phyloP scores from a whole-genome alignment of 2,888 invertebrate species.

The Pyrocoelia pectoralis region DNA sequence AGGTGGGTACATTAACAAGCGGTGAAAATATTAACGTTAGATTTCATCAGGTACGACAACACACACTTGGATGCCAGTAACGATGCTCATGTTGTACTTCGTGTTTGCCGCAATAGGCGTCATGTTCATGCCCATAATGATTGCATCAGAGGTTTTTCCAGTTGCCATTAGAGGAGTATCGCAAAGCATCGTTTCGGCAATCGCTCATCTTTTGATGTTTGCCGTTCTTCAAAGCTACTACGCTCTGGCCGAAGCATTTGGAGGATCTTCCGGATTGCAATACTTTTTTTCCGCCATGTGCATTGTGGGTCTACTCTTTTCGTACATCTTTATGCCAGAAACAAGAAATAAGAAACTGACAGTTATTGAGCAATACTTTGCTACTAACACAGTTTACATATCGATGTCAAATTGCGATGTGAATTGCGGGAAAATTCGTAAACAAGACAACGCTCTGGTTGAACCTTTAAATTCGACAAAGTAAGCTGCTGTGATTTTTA shows the following conservation, averaged over 20 bases:
- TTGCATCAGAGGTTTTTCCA: slow-evolving; percentile 70
- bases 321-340: slow-evolving; percentile 60
- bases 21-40: neutral
- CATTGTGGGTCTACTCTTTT: slow-evolving; percentile 54
- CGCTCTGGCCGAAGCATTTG: slow-evolving; percentile 50
- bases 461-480: neutral
- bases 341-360: slow-evolving; percentile 61
- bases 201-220: slow-evolving; percentile 67
- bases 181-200: slow-evolving; percentile 65
- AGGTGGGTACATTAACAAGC: slow-evolving; percentile 48
- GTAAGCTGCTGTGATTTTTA: slow-evolving; percentile 4
- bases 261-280: slow-evolving; percentile 63
- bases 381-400: slow-evolving; percentile 48
- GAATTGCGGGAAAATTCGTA: neutral
- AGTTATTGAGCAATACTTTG: slow-evolving; percentile 61
- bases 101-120: slow-evolving; percentile 68
- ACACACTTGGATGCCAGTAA: slow-evolving; percentile 61
- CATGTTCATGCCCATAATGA: slow-evolving; percentile 69
- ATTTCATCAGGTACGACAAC: slow-evolving; percentile 47
- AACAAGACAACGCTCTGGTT: neutral
- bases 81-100: slow-evolving; percentile 64
- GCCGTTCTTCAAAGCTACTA: slow-evolving; percentile 64
- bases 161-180: slow-evolving; percentile 67
- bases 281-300: slow-evolving; percentile 65
- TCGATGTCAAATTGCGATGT: neutral